Evolutionary conservation across 2,113 vertebrate genomes (phyloP), one percentile per base, ranked within the genome.

Genomic region (Seriola quinqueradiata): DNA sequence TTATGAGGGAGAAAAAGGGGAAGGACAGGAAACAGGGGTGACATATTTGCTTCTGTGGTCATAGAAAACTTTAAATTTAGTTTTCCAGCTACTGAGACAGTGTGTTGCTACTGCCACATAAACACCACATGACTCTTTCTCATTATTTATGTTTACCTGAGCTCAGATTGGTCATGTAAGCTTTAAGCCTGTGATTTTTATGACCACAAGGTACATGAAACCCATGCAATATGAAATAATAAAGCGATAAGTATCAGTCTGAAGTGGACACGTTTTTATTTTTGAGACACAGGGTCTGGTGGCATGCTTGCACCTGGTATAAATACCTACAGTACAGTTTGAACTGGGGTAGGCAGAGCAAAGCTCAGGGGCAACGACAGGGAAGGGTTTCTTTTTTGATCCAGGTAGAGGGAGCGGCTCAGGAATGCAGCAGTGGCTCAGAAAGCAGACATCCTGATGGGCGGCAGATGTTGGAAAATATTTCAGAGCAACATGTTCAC

Each of bases 381-480:
- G 80, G 83, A 83, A 85, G 73, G 79, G 78, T 81, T 90, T 84
- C 75, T 91, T 87, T 91, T 89, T 87, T 11, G 81, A 92, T 87
- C 89, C 92, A 94, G 93, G 90, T 94, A 95, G 88, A 75, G 74
- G 91, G 88, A 95, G 94, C 85, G 85, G 90, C 92, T 94, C 80
- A 92, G 93, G 93, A 92, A 96, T 96, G 95, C 91, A 91, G 86
- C 81, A 87, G 93, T 91, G 92, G 93, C 91, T 94, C 89, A 86
- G 86, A 93, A 59, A 91, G 90, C 91, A 92, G 89, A 93, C 93
- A 89, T 89, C 82, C 81, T 94, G 92, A 96, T 94, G 93, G 90
- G 92, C 89, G 93, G 90, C 94, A 95, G 95, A 94, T 93, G 92
- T 89, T 91, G 90, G 90, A 94, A 92, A 94, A 83, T 90, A 93